Evolutionary conservation across 1,140 invertebrate species (phyloP).

Genomic region (Diploscapter pachys): DNA sequence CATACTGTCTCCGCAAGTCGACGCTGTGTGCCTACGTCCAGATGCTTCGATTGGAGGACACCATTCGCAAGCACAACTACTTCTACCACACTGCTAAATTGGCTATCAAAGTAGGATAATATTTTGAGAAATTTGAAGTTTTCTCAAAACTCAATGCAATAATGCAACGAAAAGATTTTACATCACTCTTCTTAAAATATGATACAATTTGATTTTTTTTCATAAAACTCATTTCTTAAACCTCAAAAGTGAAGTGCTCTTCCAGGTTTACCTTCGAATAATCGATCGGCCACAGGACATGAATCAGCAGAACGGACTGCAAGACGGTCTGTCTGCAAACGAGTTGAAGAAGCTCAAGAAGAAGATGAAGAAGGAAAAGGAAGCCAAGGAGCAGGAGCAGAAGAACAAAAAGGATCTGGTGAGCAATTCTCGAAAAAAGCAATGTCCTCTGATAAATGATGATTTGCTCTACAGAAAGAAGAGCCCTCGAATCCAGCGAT

Average conservation of each 20-base stretch:
- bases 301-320: constrained; percentile 24
- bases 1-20: constrained; percentile 99
- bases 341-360: constrained; percentile 45
- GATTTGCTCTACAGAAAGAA: constrained; percentile 22
- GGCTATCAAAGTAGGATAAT: constrained; percentile 73
- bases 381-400: constrained; percentile 44
- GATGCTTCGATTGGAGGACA: constrained; percentile 86
- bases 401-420: constrained; percentile 34
- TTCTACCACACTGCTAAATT: constrained; percentile 86
- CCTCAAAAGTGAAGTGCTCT: not conserved
- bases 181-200: too few relatives aligned
- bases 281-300: constrained; percentile 39
- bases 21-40: constrained; percentile 90
- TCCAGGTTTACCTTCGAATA: constrained; percentile 39
- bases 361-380: constrained; percentile 47
- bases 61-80: constrained; percentile 82
- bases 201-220: too few relatives aligned
- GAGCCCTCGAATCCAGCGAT: constrained; percentile 41
- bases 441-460: constrained; percentile 3
- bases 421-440: not conserved
- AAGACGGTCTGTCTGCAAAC: constrained; percentile 37
- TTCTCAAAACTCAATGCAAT: too few relatives aligned
- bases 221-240: too few relatives aligned
- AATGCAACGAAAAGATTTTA: too few relatives aligned
- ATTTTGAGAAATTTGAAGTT: too few relatives aligned